Conservation (phyloP, 2,797 vertebrate genomes). For the Poeciliopsis paucimaculata region DNA sequence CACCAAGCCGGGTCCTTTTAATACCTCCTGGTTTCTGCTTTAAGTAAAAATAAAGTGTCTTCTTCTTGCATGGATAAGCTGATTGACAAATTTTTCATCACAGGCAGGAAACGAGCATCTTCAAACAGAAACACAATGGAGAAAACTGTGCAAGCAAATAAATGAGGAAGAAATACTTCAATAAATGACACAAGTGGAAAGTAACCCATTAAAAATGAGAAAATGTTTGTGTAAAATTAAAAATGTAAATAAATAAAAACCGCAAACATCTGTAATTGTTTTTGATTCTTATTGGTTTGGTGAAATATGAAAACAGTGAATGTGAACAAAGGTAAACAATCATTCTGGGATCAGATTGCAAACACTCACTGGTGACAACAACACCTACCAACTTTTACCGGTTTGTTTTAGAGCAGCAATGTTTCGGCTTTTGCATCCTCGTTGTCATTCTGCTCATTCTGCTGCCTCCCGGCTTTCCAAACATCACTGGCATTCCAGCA, state of each 20-base stretch:
- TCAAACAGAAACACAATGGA: not conserved
- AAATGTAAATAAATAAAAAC: too few relatives aligned
- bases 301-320: not conserved
- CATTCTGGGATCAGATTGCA: not conserved
- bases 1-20: not conserved
- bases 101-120: not conserved
- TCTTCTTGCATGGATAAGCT: too few relatives aligned
- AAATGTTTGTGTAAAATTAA: too few relatives aligned
- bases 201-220: too few relatives aligned
- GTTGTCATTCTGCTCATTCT: not conserved
- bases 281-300: not conserved
- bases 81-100: too few relatives aligned
- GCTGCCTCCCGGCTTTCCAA: not conserved
- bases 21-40: not conserved
- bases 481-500: slow-evolving; percentile 4
- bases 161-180: too few relatives aligned
- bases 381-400: not conserved
- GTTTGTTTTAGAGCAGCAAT: not conserved
- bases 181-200: too few relatives aligned
- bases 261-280: too few relatives aligned
- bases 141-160: not conserved
- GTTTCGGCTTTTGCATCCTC: not conserved
- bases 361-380: not conserved
- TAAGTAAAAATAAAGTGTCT: not conserved
- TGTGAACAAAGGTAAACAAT: not conserved